Evolutionary conservation across 2,888 invertebrate species (phyloP), one percentile per base, ranked within the genome.

Genomic region (Heliothis peltigera): DNA sequence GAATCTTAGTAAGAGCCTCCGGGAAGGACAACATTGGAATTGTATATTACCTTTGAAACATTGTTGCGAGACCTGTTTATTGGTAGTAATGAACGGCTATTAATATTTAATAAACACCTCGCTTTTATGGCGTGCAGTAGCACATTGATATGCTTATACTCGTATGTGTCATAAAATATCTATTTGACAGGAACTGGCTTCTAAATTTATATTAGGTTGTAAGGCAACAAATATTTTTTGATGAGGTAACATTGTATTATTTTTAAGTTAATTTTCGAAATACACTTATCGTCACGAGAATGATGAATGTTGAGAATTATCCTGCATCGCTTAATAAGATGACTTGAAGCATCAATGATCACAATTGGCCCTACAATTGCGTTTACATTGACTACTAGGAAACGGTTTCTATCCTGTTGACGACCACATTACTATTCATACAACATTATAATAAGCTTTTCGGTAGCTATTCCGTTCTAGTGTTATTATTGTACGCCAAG

Each of bases 401-500:
- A n/a, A 4, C 12, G 28, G 17, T 3, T 57, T 52, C 28, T 21
- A 25, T 22, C 17, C 43, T 22, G 12, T 43, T 67, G 35, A 22
- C 25, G 28, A 39, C 47, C 8, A 35, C 1, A 15, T 42, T 7
- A 19, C 6, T 42, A 28, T 7, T 19, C n/a, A 55, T 48, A 75
- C 52, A 49, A 56, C 32, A 32, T 21, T 43, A 32, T 32, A 35
- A 49, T 71, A 71, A 71, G 48, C 56, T 53, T 64, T 73, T 71
- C 35, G 65, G 59, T 49, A 47, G 49, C 10, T 18, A 32, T 53
- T 58, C 48, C 54, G 68, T 74, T 72, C 51, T 79, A 77, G 70
- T 68, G 64, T 70, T 53, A 62, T 54, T 43, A 77, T 79, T 76
- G 77, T 75, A 58, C 53, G 73, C 72, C 76, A 58, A 75, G 80